Conservation (phyloP, 1,140 invertebrate species). For the Heliconius eleuchia region DNA sequence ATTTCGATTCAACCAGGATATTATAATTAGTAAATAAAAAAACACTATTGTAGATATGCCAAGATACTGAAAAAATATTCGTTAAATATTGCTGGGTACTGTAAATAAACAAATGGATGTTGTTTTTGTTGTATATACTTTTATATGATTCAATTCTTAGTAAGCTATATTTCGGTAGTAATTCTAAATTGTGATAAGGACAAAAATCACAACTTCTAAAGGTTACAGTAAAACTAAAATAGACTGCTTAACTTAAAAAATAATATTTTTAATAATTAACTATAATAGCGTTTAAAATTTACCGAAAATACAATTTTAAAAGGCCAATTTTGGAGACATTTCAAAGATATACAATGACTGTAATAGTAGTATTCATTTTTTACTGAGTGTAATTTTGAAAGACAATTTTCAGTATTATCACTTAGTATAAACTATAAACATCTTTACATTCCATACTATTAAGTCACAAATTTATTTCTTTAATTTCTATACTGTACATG, state of each 20-base stretch:
- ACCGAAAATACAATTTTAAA: constrained; percentile 4
- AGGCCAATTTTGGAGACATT: constrained; percentile 3
- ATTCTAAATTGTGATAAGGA: constrained; percentile 12
- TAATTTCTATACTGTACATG: neutral
- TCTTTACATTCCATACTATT: constrained; percentile 9
- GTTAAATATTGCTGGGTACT: no score
- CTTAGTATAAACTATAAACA: neutral
- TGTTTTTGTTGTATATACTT: no score
- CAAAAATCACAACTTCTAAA: neutral
- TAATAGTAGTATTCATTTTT: neutral
- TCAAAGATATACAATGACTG: constrained; percentile 3
- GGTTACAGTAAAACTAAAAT: neutral
- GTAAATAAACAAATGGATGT: no score
- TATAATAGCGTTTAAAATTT: constrained; percentile 2
- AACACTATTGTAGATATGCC: no score
- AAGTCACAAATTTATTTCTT: constrained; percentile 7
- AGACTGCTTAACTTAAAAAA: constrained; percentile 14
- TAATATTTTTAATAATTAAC: constrained; percentile 11
- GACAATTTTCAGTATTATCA: constrained; percentile 7
- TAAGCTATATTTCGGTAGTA: constrained; percentile 7
- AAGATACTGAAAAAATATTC: no score
- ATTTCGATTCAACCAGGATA: no score
- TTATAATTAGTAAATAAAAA: no score
- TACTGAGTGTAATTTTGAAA: constrained; percentile 8
- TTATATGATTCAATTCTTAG: constrained; percentile 4